Base-by-base conservation (phyloP, 2,113 vertebrate species). In the Melanerpes formicivorus region DNA sequence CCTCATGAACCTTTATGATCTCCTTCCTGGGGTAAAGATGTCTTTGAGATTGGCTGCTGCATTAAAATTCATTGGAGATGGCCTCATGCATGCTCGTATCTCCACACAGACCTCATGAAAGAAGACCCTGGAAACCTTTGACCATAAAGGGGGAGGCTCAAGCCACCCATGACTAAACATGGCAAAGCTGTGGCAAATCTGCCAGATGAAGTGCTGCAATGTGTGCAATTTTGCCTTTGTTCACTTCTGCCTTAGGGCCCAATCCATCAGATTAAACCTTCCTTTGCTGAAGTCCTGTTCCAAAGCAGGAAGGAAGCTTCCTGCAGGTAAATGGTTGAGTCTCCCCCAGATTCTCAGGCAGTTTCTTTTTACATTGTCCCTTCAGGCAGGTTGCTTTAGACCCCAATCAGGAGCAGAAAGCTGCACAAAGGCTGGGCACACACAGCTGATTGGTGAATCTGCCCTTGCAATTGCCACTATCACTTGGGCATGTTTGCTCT, bases 31-130 rank as follows among this genome's bases (percentile, higher is more conserved):
- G 5, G 6, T 26, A 15, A 74, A 82, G 42, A 19, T 54, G 23
- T 29, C 7, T 67, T 71, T 87, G 59, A 59, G 44, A 52, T 79
- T 23, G 54, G 30, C 25, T 2, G 1, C 30, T 15, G 11, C 18
- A 50, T 9, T 2, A 0, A 90, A 87, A 55, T 25, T 40, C 23
- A 11, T 12, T 34, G 59, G 34, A 62, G 30, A 22, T 30, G 10
- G 27, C 18, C 16, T 16, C 1, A 3, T 1, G 1, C 9, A 9
- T 22, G 23, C 5, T 10, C 0, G 0, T 60, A 29, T 40, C 30
- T 18, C n/a, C 26, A 17, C 10, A 9, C 0, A 52, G 60, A 37
- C 34, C 11, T 46, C n/a, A 15, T 7, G 9, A 40, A 75, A 40
- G 34, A 40, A 40, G 40, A 40, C 40, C 40, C 40, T 40, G 40